Evolutionary conservation across 1,140 invertebrate species (phyloP), one percentile per base, ranked within the genome.

Genomic region (Popillia japonica): DNA sequence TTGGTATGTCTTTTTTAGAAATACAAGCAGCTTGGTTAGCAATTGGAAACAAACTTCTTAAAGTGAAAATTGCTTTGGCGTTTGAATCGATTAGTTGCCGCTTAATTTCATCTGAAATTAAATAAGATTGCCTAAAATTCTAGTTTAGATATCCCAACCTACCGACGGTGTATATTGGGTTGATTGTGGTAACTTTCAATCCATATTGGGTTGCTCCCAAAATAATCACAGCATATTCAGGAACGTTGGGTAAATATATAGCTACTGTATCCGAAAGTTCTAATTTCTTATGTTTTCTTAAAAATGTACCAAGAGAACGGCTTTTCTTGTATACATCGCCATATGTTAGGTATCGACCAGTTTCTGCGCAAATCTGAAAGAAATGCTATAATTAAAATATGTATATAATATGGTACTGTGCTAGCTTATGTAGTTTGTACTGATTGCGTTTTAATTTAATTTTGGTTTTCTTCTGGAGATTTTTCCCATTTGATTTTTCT

Each of bases 121-220:
- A 68, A 44, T 27, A 77, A 48, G n/a, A 48, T 44, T 22, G 14
- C 0, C 0, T 17, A n/a, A 22, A 78, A 23, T 44, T 14, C 41
- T 34, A 3, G 22, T 3, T 61, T 64, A n/a, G 27, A 6, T 23
- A 9, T 48, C 17, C 17, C 14, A 9, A 41, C 48, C 72, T 81
- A 84, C 95, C 91, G 82, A 91, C 80, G 3, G 93, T 96, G 82
- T 96, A 97, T 40, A 91, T 84, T 0, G 95, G 94, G 88, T 96
- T 97, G 0, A 94, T 88, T 0, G 94, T 92, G 6, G 94, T 94
- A 14, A 94, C 89, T 10, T 91, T 83, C 0, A 93, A 88, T 0
- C 94, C 95, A 20, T 92, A 91, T 80, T 92, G 89, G 3, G 93
- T 83, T 48, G 89, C 89, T 0, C 93, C 95, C 17, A 94, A 83